Base-by-base conservation (phyloP, 2,113 vertebrate genomes). In the Sinocyclocheilus anshuiensis region DNA sequence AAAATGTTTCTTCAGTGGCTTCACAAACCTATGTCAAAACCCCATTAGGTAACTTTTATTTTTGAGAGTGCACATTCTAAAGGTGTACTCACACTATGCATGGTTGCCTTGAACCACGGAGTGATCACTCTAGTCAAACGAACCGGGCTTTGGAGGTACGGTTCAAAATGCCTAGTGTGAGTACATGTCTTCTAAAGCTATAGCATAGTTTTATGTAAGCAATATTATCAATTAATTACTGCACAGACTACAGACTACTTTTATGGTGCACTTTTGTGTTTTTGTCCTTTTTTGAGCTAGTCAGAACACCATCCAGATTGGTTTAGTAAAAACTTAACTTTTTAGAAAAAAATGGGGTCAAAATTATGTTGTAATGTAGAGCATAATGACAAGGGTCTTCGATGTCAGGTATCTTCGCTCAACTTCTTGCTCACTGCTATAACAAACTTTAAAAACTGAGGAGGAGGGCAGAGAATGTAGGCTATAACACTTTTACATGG, bases 401-500 rank as follows among this genome's bases (percentile, higher is more conserved):
- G 9, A 26, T 77, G 4, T 36, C 53, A 39, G 53, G 50, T 36
- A 7, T 59, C 20, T 16, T 36, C 76, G 1, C 26, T 24, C 4
- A 63, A 8, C 20, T 42, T 63, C 77, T 80, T 61, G 33, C 33
- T 79, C 20, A 79, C 55, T 61, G 16, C 26, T 12, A 7, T 36
- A 36, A 65, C 26, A 67, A 81, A 81, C 26, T 45, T 78, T n/a
- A 61, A 57, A 77, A 50, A 61, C 8, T 36, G 67, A 78, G 33
- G 33, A 78, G 42, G 50, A 29, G 29, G 26, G 55, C 18, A 33
- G 33, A 18, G 78, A 83, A 83, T 86, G 59, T 83, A 81, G 85
- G 61, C 33, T 63, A 77, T 82, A 33, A 48, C 71, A 55, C 45
- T 77, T 85, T 86, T 80, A 57, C 84, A 75, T 72, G 77, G 75